Evolutionary conservation across 2,797 vertebrate genomes (phyloP).

Genomic region (Cyclura pinguis): DNA sequence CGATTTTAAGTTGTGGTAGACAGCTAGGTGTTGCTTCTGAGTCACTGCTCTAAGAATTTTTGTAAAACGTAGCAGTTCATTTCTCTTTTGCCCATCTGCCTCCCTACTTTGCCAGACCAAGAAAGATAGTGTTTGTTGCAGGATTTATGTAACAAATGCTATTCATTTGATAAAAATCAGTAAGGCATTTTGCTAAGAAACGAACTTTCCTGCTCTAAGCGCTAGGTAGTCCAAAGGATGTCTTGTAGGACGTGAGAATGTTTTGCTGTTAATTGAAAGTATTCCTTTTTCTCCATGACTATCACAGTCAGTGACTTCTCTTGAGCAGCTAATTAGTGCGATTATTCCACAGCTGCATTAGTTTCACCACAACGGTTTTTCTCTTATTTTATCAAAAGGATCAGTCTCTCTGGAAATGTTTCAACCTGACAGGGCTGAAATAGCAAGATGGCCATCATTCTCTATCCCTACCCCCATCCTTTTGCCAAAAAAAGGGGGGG

Average conservation of each 20-base stretch:
- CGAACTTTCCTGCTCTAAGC: neutral
- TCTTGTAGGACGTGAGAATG: constrained; percentile 72
- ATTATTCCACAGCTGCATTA: constrained; percentile 95
- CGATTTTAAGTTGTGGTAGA: constrained; percentile 6
- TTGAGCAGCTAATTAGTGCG: constrained; percentile 95
- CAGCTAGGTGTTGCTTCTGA: constrained; percentile 11
- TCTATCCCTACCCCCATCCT: constrained; percentile 39
- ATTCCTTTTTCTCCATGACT: constrained; percentile 63
- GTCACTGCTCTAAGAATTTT: constrained; percentile 2
- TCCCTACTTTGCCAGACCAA: neutral
- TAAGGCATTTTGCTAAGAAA: neutral
- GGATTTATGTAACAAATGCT: neutral
- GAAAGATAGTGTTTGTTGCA: neutral
- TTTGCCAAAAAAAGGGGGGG: constrained; percentile 24
- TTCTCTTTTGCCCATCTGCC: neutral
- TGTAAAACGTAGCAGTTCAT: neutral
- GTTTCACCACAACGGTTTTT: constrained; percentile 86
- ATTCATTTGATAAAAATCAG: neutral
- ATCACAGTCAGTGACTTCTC: constrained; percentile 83
- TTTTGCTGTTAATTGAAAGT: constrained; percentile 80
- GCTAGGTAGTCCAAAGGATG: constrained; percentile 62
- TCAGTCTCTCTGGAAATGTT: constrained; percentile 88
- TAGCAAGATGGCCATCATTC: constrained; percentile 77
- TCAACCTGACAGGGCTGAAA: constrained; percentile 87
- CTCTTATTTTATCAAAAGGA: constrained; percentile 92